Conservation (phyloP, 2,888 invertebrate species). For the Pantelozetes paolii region DNA sequence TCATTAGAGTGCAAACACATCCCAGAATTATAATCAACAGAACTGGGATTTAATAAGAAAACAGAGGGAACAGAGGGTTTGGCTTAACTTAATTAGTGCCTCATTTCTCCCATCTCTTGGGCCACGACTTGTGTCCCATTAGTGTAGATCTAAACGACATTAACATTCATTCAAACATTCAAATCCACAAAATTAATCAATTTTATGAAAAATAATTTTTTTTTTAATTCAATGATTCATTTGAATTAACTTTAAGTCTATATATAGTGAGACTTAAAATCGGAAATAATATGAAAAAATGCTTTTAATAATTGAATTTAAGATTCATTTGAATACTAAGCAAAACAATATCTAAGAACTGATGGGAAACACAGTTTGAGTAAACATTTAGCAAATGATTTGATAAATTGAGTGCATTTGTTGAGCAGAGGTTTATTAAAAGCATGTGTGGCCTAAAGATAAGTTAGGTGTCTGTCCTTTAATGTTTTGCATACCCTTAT, state of each 20-base stretch:
- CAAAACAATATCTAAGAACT: too few species aligned
- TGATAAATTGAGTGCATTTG: background rate
- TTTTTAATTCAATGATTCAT: too few species aligned
- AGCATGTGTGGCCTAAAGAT: background rate
- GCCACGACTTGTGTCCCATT: background rate
- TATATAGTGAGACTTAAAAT: too few species aligned
- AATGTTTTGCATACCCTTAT: background rate
- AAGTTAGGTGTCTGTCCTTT: background rate
- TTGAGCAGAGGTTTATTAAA: background rate
- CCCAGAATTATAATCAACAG: background rate
- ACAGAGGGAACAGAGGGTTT: background rate
- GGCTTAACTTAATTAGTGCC: slow-evolving; percentile 3
- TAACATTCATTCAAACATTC: too few species aligned
- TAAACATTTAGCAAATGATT: background rate
- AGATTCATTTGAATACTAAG: too few species aligned
- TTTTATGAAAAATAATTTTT: too few species aligned
- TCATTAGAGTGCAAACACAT: background rate
- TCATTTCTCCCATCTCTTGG: background rate
- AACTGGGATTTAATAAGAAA: background rate
- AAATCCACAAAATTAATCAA: too few species aligned
- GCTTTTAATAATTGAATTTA: too few species aligned
- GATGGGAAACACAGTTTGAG: background rate
- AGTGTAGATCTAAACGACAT: background rate
- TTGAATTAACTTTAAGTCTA: too few species aligned
- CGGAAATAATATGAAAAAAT: too few species aligned